Evolutionary conservation across 2,888 invertebrate species (phyloP).

Genomic region (Seira musarum): DNA sequence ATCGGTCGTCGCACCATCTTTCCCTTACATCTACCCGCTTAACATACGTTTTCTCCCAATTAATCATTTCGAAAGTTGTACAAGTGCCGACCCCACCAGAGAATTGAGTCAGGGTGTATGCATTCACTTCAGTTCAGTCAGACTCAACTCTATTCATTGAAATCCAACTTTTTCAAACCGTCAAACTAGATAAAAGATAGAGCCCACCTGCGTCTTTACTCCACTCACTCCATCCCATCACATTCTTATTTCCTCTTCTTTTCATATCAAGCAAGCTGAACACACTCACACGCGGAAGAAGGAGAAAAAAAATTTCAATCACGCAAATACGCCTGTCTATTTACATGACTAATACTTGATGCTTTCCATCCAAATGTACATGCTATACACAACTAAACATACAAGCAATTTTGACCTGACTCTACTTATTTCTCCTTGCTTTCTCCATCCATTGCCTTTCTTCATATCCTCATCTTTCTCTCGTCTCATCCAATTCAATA

Average conservation of each 20-base stretch:
- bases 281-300: not conserved
- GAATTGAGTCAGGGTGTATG: too few relatives aligned
- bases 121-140: too few relatives aligned
- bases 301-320: constrained; percentile 45
- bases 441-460: not conserved
- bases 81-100: too few relatives aligned
- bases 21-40: not conserved
- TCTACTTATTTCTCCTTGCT: constrained; percentile 8
- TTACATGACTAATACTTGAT: constrained; percentile 37
- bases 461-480: constrained; percentile 1
- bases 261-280: not conserved
- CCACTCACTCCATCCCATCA: constrained; percentile 1
- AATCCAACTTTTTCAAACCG: constrained; percentile 33
- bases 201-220: constrained; percentile 40
- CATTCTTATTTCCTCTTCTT: constrained; percentile 3
- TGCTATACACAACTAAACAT: too few relatives aligned
- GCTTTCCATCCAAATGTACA: too few relatives aligned
- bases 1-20: not conserved
- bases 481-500: not conserved
- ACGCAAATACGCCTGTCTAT: constrained; percentile 52
- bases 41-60: constrained; percentile 44
- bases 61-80: constrained; percentile 43
- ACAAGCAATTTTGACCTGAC: constrained; percentile 13
- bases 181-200: constrained; percentile 50
- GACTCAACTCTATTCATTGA: too few relatives aligned